Evolutionary conservation across 2,797 vertebrate genomes (phyloP), one percentile per base, ranked within the genome.

Genomic region (Rhinatrema bivittatum): DNA sequence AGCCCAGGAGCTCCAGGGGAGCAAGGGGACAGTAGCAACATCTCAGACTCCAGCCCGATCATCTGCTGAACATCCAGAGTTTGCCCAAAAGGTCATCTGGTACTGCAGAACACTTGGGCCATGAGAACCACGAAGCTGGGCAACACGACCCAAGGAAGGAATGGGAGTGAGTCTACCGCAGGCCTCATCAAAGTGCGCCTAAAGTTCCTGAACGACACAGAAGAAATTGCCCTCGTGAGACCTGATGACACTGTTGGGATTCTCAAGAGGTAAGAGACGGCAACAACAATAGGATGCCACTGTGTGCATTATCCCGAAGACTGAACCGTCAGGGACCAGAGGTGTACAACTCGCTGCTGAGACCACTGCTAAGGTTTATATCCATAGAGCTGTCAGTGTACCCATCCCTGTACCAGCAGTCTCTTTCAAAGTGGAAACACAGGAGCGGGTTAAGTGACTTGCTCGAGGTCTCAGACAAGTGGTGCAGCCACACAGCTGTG

Each of bases 161-260:
- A 6, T 1, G 53, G 43, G 9, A 30, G 46, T 1, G 29, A 60
- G 6, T 29, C 27, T 4, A 62, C 69, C 15, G 25, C 68, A 2
- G 53, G 60, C 10, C 36, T 81, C 53, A 95, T 98, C 66, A 87
- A 79, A 1, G 79, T 98, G 29, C 83, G 94, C 9, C 87, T 98
- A 39, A 98, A 97, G 68, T 97, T 92, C 67, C 79, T 98, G 50
- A 97, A 97, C 5, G 95, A 97, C 62, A 93, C 93, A 0, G 94
- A 97, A 62, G 88, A 95, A 62, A 70, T 95, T 43, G 94, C 91
- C 5, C 65, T 89, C 36, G 78, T 91, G 17, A 86, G 86, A 44
- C 93, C 91, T 1, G 84, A 91, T 48, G 93, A 97, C 58, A 97
- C 94, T 4, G 84, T 97, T 29, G 93, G 86, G 39, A 36, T 80